A percentile compares a stretch with the other conserved stretches of the same genome.
Conservation (phyloP, 1,140 invertebrate species). For the Drosophila nannoptera region DNA sequence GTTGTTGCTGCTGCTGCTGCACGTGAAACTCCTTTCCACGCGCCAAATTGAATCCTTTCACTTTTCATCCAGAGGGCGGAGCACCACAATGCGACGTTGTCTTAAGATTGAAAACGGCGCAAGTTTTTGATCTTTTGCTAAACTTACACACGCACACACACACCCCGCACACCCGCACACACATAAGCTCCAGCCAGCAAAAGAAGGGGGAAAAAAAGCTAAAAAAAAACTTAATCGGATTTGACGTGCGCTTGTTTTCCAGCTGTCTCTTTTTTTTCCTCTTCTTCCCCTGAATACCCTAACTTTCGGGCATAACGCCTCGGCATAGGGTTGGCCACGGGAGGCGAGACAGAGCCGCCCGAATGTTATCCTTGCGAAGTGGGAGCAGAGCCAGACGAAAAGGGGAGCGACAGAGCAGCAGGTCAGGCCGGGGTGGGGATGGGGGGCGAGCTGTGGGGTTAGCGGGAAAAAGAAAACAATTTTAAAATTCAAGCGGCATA, state of each 20-base stretch:
- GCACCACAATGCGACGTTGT: conserved; percentile 21
- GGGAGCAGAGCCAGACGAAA: background rate
- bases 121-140: conserved; percentile 61
- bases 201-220: conserved; percentile 14
- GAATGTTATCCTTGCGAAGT: no score
- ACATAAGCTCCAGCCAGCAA: background rate
- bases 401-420: background rate
- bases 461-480: conserved; percentile 42
- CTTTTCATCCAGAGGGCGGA: conserved; percentile 26
- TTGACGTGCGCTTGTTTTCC: conserved; percentile 56
- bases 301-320: background rate
- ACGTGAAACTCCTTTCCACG: conserved; percentile 4
- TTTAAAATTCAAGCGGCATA: conserved; percentile 77
- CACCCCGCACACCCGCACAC: background rate
- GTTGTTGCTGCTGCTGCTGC: conserved; percentile 34
- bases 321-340: background rate
- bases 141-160: conserved; percentile 27
- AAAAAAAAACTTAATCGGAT: conserved; percentile 72
- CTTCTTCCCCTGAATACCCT: no score
- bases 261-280: conserved; percentile 2
- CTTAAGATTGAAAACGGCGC: conserved; percentile 56
- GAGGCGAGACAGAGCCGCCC: no score
- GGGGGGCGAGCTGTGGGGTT: background rate
- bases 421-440: no score
- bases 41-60: conserved; percentile 66